Evolutionary conservation across 2,888 invertebrate species (phyloP), one percentile per base, ranked within the genome.

Genomic region (Eupithecia subfuscata): DNA sequence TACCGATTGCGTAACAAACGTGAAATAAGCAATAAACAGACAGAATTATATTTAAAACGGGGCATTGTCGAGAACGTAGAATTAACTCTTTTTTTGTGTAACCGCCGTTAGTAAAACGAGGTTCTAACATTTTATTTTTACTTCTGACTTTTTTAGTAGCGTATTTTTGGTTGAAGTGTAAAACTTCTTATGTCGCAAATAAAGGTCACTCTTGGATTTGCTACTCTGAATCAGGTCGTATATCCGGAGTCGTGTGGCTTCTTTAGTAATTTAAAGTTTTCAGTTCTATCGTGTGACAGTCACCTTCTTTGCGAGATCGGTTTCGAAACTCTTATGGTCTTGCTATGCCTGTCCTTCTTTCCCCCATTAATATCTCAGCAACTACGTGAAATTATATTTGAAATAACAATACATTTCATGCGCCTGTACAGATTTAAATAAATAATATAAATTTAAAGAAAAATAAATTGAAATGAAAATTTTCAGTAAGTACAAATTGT

Each of bases 11-110:
- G 78, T 75, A 80, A 81, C 80, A 76, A 79, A 78, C 81, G 79
- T 81, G 76, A 81, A 80, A 79, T 80, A 78, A 75, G 79, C 78
- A 81, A 80, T 81, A 80, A 78, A 77, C 77, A 78, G 74, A 76
- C 75, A 67, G 75, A 78, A 78, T 81, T 79, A 79, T 78, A 77
- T 81, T 79, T 81, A 78, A 77, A 81, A 75, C 74, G 77, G 78
- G 75, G 73, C 76, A 74, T 77, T 73, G 77, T 79, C 75, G 71
- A 70, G 75, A 64, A 40, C 75, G 76, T 77, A 76, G 74, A 74
- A 78, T 73, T 45, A 34, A 63, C 37, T 74, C 22, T 69, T 69
- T 34, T n/a, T 56, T 71, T 60, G n/a, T 22, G n/a, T 64, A 64
- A 64, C 34, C 64, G 37, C 8, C 63, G 16, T 63, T 63, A 30